Evolutionary conservation across 1,140 invertebrate species (phyloP), one percentile per base, ranked within the genome.

Genomic region (Leptinotarsa lineolata): DNA sequence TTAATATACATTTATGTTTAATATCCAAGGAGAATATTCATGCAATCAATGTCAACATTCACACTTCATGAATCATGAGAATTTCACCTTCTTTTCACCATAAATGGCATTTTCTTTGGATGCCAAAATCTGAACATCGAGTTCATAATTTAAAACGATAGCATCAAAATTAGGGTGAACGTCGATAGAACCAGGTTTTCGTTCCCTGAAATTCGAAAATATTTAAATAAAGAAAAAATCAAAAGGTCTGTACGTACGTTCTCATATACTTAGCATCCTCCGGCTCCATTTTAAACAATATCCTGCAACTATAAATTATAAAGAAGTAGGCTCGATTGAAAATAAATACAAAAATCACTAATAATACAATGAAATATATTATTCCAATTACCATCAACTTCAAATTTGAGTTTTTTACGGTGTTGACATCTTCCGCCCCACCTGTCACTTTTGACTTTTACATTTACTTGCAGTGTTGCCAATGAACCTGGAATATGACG

Each of bases 161-260:
- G 95, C 95, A 83, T 94, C 93, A 82, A 97, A 93, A 70, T 92
- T 94, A 18, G 95, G 94, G 88, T 97, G 95, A 5, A 95, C 94
- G 87, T 97, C 95, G 74, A 97, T 89, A 63, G 90, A 91, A 11
- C 94, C 94, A 66, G 93, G 92, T 86, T 92, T 92, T 59, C 94
- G 91, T 85, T 93, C 92, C 78, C 93, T 94, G 78, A n/a, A 85
- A 77, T 76, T 30, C 48, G 20, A 75, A 75, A 30, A 46, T 60
- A 30, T 46, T 44, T 22, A 80, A 72, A 67, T 65, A 58, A 60
- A 65, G 13, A 45, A 66, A 72, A 71, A 73, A 61, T 44, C 60
- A 15, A 67, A 71, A 22, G 71, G 44, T 18, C 67, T 66, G 70
- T 70, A 79, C 83, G 86, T 82, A 88, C 88, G 87, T 88, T 85